Base-by-base conservation (phyloP, 1,140 invertebrate genomes). In the Temnothorax longispinosus region DNA sequence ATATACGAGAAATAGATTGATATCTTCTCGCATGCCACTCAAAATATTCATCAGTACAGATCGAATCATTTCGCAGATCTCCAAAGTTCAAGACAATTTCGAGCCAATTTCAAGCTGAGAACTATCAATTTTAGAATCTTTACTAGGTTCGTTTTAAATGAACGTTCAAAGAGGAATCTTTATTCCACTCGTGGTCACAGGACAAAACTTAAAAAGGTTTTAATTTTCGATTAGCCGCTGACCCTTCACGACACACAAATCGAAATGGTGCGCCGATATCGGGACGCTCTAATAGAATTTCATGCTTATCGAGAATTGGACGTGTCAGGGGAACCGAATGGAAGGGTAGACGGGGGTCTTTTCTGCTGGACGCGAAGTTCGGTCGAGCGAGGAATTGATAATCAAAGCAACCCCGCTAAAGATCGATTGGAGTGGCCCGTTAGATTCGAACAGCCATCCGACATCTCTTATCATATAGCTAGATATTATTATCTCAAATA, bases 321-420 rank as follows among this genome's bases (percentile, higher is more conserved):
- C 69, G 69, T 75, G 75, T 62, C 80, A 27, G 52, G 69, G 77
- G 64, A 69, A 44, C 15, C 56, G 47, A 65, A 75, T 18, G 54
- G 21, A 18, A 21, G 27, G 32, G 18, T 7, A 35, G 54, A 58
- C 8, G 32, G 64, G 65, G 41, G 58, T 47, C 74, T 52, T 44
- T 78, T 64, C 74, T 47, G 62, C 35, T n/a, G 84, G 85, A 89
- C 76, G 64, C 44, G 41, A 71, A 47, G 81, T 50, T 86, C 89
- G 81, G 76, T 92, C 89, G 81, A 77, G 52, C 91, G 87, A 86
- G 72, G 85, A 92, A 92, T 92, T 92, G 91, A 92, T 89, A 90
- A 92, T 92, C 91, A 91, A 92, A 90, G 67, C 87, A 67, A 85
- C 56, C 50, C 47, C 11, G 32, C 21, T 60, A 52, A 58, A 32